A percentile compares a stretch with the other conserved stretches of the same genome.
Conservation (phyloP, 2,797 vertebrate species). For the Enteromius paludinosus region DNA sequence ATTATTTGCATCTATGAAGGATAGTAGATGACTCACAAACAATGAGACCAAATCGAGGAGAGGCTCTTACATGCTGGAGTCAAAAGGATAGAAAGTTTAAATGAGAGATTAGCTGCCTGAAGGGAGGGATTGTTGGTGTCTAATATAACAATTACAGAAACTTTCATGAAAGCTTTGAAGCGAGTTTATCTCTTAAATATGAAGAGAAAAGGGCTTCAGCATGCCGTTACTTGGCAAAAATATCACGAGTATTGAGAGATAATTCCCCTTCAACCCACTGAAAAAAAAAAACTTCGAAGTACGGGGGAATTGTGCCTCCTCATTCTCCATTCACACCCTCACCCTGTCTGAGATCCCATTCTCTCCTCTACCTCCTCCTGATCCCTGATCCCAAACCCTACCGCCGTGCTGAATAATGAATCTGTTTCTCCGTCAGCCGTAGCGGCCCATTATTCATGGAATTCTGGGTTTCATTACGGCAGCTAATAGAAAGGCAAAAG, state of each 20-base stretch:
- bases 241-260: slow-evolving; percentile 29
- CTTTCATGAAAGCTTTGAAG: slow-evolving; percentile 48
- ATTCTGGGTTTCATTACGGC: slow-evolving; percentile 69
- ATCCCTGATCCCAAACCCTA: slow-evolving; percentile 34
- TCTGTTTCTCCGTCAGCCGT: slow-evolving; percentile 70
- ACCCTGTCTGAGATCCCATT: slow-evolving; percentile 35
- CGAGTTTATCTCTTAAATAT: slow-evolving; percentile 41
- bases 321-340: slow-evolving; percentile 39
- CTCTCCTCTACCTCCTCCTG: slow-evolving; percentile 33
- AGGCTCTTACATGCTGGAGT: slow-evolving; percentile 25
- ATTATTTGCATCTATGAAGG: slow-evolving; percentile 48
- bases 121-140: slow-evolving; percentile 41
- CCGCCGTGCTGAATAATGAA: slow-evolving; percentile 70
- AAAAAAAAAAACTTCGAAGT: slow-evolving; percentile 32
- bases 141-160: slow-evolving; percentile 48
- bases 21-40: slow-evolving; percentile 47
- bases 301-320: slow-evolving; percentile 29
- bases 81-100: slow-evolving; percentile 48
- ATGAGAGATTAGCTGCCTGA: slow-evolving; percentile 38
- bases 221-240: slow-evolving; percentile 29
- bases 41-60: slow-evolving; percentile 18
- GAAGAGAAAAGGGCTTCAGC: slow-evolving; percentile 20
- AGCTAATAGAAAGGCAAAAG: slow-evolving; percentile 51
- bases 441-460: slow-evolving; percentile 63
- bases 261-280: slow-evolving; percentile 10